These are phyloP conservation scores for Schizaphis graminum DNA, from an alignment of 2,888 invertebrate genomes.

Conservation along the genomic window DNA sequence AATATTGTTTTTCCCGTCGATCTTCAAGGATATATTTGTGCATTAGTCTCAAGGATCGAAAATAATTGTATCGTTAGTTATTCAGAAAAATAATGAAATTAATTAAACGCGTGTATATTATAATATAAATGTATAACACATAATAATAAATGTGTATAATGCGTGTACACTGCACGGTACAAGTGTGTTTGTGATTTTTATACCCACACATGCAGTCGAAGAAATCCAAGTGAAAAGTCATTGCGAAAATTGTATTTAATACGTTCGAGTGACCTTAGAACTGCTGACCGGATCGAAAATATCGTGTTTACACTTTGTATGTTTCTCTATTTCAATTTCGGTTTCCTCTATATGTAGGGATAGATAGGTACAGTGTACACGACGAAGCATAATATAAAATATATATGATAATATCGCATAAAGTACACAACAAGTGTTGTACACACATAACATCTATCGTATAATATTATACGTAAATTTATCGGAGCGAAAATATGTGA, in stretches of 20 bases:
- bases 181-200: neutral
- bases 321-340: slow-evolving; percentile 1
- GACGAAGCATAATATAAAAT: neutral
- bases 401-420: neutral
- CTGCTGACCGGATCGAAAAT: slow-evolving; percentile 48
- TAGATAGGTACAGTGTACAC: neutral
- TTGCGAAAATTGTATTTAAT: slow-evolving; percentile 53
- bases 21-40: slow-evolving; percentile 48
- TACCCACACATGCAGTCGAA: neutral
- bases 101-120: slow-evolving; percentile 43
- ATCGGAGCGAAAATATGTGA: neutral
- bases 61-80: slow-evolving; percentile 47
- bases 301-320: slow-evolving; percentile 3
- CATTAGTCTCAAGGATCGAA: slow-evolving; percentile 50
- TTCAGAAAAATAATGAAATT: slow-evolving; percentile 57
- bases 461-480: neutral
- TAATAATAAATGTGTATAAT: neutral
- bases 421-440: neutral
- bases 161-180: neutral
- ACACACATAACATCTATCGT: neutral
- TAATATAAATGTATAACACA: neutral
- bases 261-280: slow-evolving; percentile 29
- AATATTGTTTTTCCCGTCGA: slow-evolving; percentile 63
- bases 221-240: slow-evolving; percentile 50
- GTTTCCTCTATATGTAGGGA: neutral